Conservation (phyloP, 2,888 invertebrate genomes). For the Stictocephala bisonia region DNA sequence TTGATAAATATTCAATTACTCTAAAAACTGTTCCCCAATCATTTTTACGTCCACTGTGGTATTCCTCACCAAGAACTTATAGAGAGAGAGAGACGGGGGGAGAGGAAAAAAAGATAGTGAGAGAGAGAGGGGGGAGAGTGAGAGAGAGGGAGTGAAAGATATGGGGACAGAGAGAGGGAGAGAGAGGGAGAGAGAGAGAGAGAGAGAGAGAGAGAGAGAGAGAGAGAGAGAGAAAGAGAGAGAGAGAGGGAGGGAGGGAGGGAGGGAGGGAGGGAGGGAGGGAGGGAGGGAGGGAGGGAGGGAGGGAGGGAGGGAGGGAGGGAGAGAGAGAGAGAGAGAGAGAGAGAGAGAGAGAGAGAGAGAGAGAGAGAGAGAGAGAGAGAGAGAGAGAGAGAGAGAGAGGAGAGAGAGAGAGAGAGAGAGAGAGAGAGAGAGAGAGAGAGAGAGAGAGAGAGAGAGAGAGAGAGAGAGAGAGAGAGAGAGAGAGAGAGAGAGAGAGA, state of each 20-base stretch:
- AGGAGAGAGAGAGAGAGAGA: not conserved
- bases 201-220: not conserved
- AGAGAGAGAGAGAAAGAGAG: not conserved
- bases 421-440: not conserved
- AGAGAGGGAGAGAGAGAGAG: not conserved
- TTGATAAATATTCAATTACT: no score
- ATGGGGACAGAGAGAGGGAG: no score
- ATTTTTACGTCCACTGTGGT: no score
- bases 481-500: not conserved
- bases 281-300: not conserved
- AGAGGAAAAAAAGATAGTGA: not conserved
- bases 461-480: not conserved
- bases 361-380: no score
- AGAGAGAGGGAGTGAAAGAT: no score
- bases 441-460: not conserved
- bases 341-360: no score
- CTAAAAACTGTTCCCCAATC: no score
- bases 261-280: not conserved
- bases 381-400: not conserved
- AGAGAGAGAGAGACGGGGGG: not conserved
- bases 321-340: no score
- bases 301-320: not conserved
- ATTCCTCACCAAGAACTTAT: no score
- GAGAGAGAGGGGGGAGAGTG: not conserved
- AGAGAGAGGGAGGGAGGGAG: not conserved